Conservation (phyloP, 1,140 invertebrate genomes). For the Palaemon carinicauda region DNA sequence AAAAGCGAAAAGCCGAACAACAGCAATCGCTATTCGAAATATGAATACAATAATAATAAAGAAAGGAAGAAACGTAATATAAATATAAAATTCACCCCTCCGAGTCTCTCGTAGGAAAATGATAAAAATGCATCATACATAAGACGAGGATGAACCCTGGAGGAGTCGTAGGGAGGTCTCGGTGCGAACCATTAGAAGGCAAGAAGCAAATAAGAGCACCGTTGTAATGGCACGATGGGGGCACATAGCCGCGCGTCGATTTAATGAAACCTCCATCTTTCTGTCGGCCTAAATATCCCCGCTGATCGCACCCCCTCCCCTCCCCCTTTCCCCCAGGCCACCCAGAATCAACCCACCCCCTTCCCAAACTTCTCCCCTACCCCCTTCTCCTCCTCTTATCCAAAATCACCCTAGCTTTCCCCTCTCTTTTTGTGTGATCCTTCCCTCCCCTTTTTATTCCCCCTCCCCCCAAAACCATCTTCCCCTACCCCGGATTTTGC, state of each 20-base stretch:
- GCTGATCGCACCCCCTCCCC: not conserved
- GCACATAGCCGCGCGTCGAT: constrained; percentile 36
- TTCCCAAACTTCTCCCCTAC: not conserved
- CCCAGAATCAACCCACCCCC: no score
- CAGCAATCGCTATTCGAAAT: not conserved
- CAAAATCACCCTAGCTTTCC: not conserved
- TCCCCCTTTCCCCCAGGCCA: not conserved
- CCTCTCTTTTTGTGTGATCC: not conserved
- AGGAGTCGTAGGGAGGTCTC: constrained; percentile 46
- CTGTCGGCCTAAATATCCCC: constrained; percentile 49
- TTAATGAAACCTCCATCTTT: constrained; percentile 54
- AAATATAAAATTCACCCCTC: not conserved
- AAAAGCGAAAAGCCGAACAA: not conserved
- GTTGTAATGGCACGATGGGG: constrained; percentile 37
- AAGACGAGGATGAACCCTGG: constrained; percentile 40
- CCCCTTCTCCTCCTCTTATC: not conserved
- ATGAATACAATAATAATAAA: not conserved
- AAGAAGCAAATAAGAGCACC: constrained; percentile 50
- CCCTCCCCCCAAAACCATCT: not conserved
- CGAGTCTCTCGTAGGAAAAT: constrained; percentile 21
- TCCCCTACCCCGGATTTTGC: no score
- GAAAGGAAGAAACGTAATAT: not conserved
- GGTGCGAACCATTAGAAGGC: constrained; percentile 45
- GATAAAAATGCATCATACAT: constrained; percentile 45
- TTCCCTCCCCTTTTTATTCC: not conserved